Base-by-base conservation (phyloP, 2,113 vertebrate genomes). In the Salvelinus sp. region DNA sequence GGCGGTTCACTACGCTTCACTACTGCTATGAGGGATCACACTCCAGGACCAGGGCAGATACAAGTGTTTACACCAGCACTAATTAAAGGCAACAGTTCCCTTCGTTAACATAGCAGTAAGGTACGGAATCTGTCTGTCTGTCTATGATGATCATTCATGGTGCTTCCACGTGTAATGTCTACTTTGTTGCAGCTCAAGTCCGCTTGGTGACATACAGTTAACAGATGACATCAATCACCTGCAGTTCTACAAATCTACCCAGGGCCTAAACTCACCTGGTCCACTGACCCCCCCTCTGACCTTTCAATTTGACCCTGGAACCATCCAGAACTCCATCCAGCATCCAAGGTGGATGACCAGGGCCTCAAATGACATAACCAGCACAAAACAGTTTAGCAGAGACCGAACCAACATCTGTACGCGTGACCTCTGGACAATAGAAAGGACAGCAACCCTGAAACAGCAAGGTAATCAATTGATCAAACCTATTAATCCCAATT, bases 331-430 rank as follows among this genome's bases (percentile, higher is more conserved):
- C n/a, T 0, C 47, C 90, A 14, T n/a, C 83, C 86, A 0, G 60
- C 88, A 22, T 93, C 90, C 90, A 90, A 84, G 76, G 80, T 10
- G 1, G 14, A 83, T 0, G 71, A 92, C 80, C 68, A 44, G 1
- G 85, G 87, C 6, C 82, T 92, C 69, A 94, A 94, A 91, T 90
- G 78, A 50, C 4, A 60, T 94, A 6, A 89, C 93, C 76, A 96
- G 93, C 73, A 64, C 77, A 87, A 30, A 81, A 87, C 60, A 64
- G 58, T 62, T 81, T 68, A 0, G 72, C 79, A 0, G 73, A 75
- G 71, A 74, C 93, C 80, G 1, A n/a, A 84, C 89, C 77, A 96
- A 96, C 87, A 74, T 73, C 76, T 90, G 95, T 73, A 77, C 74
- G n/a, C 44, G 87, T 94, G 77, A 80, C 78, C 4, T 69, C 88